Percentiles rank a stretch among this genome's conserved stretches.
Conservation (phyloP, 2,797 vertebrate species). For the Microctenopoma steveboyesi region DNA sequence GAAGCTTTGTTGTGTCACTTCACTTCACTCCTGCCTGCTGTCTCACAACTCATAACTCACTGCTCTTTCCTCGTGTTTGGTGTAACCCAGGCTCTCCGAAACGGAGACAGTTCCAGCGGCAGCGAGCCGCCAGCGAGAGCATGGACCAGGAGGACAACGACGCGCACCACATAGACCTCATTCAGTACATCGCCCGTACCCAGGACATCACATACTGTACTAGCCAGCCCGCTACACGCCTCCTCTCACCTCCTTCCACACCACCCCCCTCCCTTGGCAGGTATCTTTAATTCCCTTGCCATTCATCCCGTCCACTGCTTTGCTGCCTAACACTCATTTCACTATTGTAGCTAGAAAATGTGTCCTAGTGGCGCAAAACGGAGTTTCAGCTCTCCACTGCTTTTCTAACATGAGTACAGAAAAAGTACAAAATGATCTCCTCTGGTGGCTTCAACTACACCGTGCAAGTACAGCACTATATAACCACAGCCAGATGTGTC, state of each 20-base stretch:
- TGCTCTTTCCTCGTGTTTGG: slow-evolving; percentile 13
- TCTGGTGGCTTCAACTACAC: not conserved
- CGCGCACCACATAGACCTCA: slow-evolving; percentile 88
- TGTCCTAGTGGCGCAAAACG: not conserved
- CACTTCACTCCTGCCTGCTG: slow-evolving; percentile 26
- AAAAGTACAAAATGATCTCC: too few species aligned
- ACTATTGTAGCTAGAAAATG: slow-evolving; percentile 24
- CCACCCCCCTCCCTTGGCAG: slow-evolving; percentile 95
- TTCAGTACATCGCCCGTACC: slow-evolving; percentile 93
- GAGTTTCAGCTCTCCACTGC: slow-evolving; percentile 43
- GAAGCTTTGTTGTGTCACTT: slow-evolving; percentile 36
- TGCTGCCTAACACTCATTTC: slow-evolving; percentile 75
- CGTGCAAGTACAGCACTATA: slow-evolving; percentile 1
- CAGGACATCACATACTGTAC: slow-evolving; percentile 85
- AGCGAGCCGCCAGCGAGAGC: slow-evolving; percentile 96
- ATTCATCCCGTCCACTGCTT: slow-evolving; percentile 84
- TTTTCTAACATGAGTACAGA: slow-evolving; percentile 1
- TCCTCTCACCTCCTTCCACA: slow-evolving; percentile 87
- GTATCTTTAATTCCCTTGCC: slow-evolving; percentile 94
- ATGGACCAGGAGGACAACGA: slow-evolving; percentile 92
- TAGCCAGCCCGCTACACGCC: slow-evolving; percentile 77
- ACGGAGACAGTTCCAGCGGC: slow-evolving; percentile 95
- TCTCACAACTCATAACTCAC: slow-evolving; percentile 25
- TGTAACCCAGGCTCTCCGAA: slow-evolving; percentile 90
- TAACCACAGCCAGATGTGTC: slow-evolving; percentile 13